These are phyloP conservation scores for Allygus modestus DNA, from an alignment of 2,888 invertebrate species.

Conservation along the genomic window DNA sequence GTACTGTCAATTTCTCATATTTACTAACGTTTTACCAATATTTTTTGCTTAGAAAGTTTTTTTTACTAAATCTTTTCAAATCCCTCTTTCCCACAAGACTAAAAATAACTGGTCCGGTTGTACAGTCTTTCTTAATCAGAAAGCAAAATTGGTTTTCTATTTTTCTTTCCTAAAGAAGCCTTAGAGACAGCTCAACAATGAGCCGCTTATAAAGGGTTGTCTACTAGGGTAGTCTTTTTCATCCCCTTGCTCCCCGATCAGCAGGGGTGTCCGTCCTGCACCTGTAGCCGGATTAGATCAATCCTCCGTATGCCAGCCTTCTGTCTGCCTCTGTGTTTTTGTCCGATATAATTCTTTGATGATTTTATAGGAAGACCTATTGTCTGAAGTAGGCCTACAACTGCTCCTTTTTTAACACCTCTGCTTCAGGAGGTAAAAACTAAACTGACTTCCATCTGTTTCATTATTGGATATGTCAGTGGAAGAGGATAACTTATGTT, in stretches of 20 bases:
- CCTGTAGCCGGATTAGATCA: constrained; percentile 4
- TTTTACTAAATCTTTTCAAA: no score
- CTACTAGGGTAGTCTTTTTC: constrained; percentile 21
- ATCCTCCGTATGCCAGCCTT: background rate
- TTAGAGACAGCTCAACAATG: background rate
- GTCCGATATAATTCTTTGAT: constrained; percentile 37
- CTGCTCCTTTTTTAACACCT: constrained; percentile 24
- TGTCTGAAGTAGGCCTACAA: constrained; percentile 18
- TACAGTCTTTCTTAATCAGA: background rate
- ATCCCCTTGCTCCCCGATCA: constrained; percentile 6
- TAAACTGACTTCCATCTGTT: constrained; percentile 13
- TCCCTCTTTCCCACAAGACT: background rate
- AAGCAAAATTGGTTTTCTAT: background rate
- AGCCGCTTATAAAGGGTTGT: constrained; percentile 39
- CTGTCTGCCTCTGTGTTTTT: background rate
- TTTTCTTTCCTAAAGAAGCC: background rate
- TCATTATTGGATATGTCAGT: background rate
- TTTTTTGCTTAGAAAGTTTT: no score
- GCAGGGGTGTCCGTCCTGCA: constrained; percentile 18
- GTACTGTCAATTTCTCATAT: no score
- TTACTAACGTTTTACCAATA: no score
- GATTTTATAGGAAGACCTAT: constrained; percentile 28
- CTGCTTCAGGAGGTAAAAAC: background rate
- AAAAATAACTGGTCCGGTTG: background rate
- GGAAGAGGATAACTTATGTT: background rate